phyloP scores from a whole-genome alignment of 2,113 vertebrate species.

The Phyllostomus hastatus region DNA sequence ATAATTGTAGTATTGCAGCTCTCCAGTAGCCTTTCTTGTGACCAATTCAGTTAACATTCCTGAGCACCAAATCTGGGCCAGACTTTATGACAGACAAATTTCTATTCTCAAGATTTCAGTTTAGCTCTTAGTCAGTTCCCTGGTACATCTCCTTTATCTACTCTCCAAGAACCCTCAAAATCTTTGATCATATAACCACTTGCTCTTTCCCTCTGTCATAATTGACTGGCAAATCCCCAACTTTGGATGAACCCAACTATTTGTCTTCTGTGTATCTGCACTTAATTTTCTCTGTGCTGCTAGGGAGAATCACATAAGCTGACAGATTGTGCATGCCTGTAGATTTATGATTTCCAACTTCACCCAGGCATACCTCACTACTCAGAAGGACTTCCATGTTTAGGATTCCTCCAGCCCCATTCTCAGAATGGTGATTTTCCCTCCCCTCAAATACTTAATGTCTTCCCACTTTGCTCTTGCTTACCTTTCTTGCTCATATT shows the following conservation, averaged over 20 bases:
- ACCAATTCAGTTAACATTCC: neutral
- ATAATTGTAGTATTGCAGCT: neutral
- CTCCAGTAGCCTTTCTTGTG: neutral
- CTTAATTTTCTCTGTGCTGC: neutral
- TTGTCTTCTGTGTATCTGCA: conserved; percentile 7
- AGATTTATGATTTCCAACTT: neutral
- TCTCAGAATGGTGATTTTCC: neutral
- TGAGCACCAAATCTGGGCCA: neutral
- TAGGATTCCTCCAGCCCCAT: neutral
- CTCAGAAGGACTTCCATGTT: neutral
- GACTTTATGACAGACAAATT: neutral
- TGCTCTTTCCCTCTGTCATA: neutral
- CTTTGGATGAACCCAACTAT: neutral
- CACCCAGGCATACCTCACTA: neutral
- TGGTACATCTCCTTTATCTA: neutral
- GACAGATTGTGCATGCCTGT: neutral
- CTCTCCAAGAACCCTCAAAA: neutral
- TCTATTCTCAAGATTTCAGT: neutral
- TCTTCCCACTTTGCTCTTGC: neutral
- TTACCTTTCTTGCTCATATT: neutral
- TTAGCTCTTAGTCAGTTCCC: neutral
- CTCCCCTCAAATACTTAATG: neutral
- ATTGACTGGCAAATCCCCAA: neutral
- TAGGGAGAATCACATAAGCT: neutral
- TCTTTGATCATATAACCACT: neutral